These are phyloP conservation scores for Uromys caudimaculatus DNA, from an alignment of 2,797 vertebrate genomes.

Conservation along the genomic window DNA sequence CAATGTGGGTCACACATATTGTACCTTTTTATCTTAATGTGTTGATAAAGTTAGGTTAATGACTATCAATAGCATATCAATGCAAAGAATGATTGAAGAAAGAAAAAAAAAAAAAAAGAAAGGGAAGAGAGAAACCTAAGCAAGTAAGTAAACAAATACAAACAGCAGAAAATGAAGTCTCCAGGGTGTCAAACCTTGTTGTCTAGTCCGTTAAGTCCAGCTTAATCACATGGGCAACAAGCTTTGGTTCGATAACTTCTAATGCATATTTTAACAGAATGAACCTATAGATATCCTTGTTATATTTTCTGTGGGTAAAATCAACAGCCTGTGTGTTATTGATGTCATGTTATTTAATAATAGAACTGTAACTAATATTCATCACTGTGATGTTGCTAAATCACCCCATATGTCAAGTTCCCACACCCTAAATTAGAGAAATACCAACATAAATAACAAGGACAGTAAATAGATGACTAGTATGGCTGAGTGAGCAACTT, in stretches of 20 bases:
- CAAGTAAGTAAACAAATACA: neutral
- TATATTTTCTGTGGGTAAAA: conserved; percentile 38
- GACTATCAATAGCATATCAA: neutral
- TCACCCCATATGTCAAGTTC: conserved; percentile 9
- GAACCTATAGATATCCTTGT: neutral
- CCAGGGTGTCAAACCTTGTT: neutral
- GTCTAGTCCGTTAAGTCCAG: neutral
- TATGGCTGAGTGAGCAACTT: conserved; percentile 22
- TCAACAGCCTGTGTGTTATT: conserved; percentile 16
- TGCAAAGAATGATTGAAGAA: neutral
- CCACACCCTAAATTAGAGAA: conserved; percentile 49
- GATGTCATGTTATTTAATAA: conserved; percentile 38
- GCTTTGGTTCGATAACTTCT: neutral
- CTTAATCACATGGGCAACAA: neutral
- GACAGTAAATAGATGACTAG: conserved; percentile 36
- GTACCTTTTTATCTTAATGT: neutral
- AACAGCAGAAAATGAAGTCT: neutral
- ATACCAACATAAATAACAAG: conserved; percentile 65
- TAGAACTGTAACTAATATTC: conserved; percentile 35
- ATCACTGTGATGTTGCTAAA: conserved; percentile 41
- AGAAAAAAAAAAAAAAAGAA: no score
- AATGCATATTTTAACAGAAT: neutral
- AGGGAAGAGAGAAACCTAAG: neutral
- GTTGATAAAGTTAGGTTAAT: neutral
- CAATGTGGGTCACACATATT: neutral